Base-by-base conservation (phyloP, 2,113 vertebrate species). In the Pachypanchax playfairii region DNA sequence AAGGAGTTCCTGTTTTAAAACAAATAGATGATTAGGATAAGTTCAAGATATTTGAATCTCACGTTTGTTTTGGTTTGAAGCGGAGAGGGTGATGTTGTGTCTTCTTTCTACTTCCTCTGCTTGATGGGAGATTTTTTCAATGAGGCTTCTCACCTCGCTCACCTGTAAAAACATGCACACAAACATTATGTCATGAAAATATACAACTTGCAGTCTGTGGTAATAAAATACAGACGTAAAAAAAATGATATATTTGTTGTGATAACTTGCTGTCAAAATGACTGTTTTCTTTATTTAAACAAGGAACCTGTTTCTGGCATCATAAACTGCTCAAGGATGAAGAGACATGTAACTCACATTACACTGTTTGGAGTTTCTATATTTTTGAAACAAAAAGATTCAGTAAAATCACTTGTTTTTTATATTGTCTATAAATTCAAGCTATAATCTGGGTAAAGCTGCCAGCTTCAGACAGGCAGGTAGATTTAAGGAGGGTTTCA, bases 51-150 rank as follows among this genome's bases (percentile, higher is more conserved):
- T n/a, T n/a, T 22, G 5, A 12, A 36, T 11, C 95, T 91, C 77
- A 98, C 96, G 92, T 57, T 93, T 91, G 73, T 96, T 94, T 21
- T 92, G 93, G 78, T 94, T 93, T 3, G 94, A 91, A n/a, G 92
- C 91, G 0, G 94, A 94, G 0, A 98, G 92, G 28, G 97, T 94
- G 71, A 82, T 85, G 63, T 91, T 93, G 63, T 98, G 95, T 49
- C 91, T 93, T 43, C 91, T 95, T 77, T 93, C 94, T 20, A 98
- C 92, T 24, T 96, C 94, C 55, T 94, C 92, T 26, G 94, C 91
- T 46, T 91, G 88, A 41, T 92, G 85, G 21, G 92, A 89, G 43
- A 98, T 93, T 55, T 91, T 94, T 43, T 90, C 84, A 22, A 96
- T 92, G 17, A 91, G 84, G 66, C 80, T 78, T 68, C 92, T 90